phyloP scores from a whole-genome alignment of 2,888 invertebrate species.

The Galerucella pusilla region DNA sequence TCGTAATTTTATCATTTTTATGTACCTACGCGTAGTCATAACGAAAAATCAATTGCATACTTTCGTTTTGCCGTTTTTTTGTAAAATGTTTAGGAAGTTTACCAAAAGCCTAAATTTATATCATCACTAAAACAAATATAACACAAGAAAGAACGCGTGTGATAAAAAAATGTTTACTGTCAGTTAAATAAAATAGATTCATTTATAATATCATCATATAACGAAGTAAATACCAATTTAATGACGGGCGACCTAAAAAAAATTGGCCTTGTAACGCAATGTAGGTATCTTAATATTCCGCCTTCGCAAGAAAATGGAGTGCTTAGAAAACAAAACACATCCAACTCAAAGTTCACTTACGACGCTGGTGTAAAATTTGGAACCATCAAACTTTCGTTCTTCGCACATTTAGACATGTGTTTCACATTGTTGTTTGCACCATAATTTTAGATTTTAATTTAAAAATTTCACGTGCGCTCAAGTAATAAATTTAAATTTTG shows the following conservation, averaged over 20 bases:
- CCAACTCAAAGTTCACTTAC: conserved; percentile 26
- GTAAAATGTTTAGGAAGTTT: no score
- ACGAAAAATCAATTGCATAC: no score
- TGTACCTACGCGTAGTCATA: no score
- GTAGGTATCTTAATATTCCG: conserved; percentile 11
- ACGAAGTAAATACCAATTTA: neutral
- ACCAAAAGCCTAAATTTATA: no score
- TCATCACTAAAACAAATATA: no score
- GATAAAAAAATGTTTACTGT: neutral
- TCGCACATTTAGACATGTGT: conserved; percentile 30
- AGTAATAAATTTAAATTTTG: no score
- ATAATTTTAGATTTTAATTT: neutral
- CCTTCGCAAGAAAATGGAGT: conserved; percentile 1
- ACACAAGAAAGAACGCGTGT: neutral
- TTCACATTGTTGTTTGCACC: conserved; percentile 19
- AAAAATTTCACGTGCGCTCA: neutral
- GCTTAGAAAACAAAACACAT: conserved; percentile 27
- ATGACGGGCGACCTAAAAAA: neutral
- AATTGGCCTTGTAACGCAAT: neutral
- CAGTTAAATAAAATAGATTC: neutral
- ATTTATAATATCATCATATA: neutral
- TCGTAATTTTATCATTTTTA: no score
- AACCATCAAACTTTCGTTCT: conserved; percentile 29
- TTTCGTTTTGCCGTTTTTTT: no score
- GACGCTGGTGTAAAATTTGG: conserved; percentile 27